phyloP scores from a whole-genome alignment of 2,888 invertebrate species.

The Germaria angustata region DNA sequence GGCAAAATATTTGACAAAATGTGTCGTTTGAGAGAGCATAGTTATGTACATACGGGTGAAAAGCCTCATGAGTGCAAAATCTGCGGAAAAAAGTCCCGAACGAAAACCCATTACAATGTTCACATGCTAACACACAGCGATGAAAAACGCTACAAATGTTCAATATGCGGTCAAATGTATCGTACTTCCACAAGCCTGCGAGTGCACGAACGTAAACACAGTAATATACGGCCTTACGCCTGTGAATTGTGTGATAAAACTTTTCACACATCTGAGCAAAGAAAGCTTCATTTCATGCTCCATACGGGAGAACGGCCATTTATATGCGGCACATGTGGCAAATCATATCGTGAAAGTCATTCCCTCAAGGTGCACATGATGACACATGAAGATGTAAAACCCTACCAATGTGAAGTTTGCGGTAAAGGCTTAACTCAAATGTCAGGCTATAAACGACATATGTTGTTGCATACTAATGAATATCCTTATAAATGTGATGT shows the following conservation, averaged over 20 bases:
- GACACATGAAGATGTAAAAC: constrained; percentile 77
- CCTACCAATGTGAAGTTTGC: constrained; percentile 77
- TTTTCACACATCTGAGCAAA: constrained; percentile 79
- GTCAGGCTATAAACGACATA: constrained; percentile 79
- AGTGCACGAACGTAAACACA: constrained; percentile 73
- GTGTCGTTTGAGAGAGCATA: constrained; percentile 57
- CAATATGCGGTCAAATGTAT: constrained; percentile 54
- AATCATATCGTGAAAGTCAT: constrained; percentile 77
- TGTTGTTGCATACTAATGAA: constrained; percentile 79
- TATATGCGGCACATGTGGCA: constrained; percentile 76
- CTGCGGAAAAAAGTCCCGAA: constrained; percentile 55
- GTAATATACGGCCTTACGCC: constrained; percentile 75
- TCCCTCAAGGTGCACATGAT: constrained; percentile 76
- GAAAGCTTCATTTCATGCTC: constrained; percentile 77
- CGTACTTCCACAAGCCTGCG: constrained; percentile 71
- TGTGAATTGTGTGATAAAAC: constrained; percentile 77
- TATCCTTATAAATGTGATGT: constrained; percentile 77
- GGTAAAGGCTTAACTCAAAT: constrained; percentile 79
- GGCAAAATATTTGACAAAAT: constrained; percentile 60
- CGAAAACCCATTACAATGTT: constrained; percentile 59
- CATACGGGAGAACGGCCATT: constrained; percentile 78
- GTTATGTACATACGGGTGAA: constrained; percentile 58
- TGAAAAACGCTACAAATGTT: constrained; percentile 56
- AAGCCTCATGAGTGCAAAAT: constrained; percentile 62
- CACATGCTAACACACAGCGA: constrained; percentile 62